Evolutionary conservation across 2,113 vertebrate genomes (phyloP), one percentile per base, ranked within the genome.

Genomic region (Alouatta palliata): DNA sequence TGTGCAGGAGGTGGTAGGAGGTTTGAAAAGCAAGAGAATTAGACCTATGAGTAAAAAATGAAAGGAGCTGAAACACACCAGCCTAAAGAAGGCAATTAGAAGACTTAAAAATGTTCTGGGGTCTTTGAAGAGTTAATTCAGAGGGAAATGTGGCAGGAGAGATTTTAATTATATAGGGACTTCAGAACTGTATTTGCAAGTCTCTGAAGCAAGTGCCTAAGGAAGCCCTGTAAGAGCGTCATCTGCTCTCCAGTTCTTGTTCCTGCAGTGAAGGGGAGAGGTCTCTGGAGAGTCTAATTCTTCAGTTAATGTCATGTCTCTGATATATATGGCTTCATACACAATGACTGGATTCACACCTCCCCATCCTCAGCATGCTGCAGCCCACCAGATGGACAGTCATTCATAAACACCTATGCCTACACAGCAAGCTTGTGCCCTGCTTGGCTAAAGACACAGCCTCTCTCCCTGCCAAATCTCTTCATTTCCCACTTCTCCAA

Each of bases 1-100:
- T 79, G 40, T 79, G 68, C 79, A 45, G 83, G 80, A 64, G 11
- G 19, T 40, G 11, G 40, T 19, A 25, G 43, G 81, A 89, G n/a
- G 64, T 71, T 87, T 87, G 52, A 25, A 71, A 97, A 96, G 88
- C 88, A 80, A 86, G 83, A 77, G 52, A 79, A 82, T 80, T 64
- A 58, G 70, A 70, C 37, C 54, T 68, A 90, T 7, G 58, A 95
- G 80, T 87, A 19, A 30, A 91, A 54, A 73, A 37, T n/a, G 37
- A 94, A 94, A 91, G 90, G 47, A 86, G n/a, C 45, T 68, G 19
- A 66, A 45, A 93, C 3, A 40, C 45, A 68, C 70, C 61, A 77
- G 91, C 79, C 66, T 30, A 3, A 52, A 96, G 85, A 93, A 91
- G 76, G 79, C 71, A 77, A 23, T 23, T 21, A 3, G 32, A 47